Percentiles rank a stretch among this genome's conserved stretches.
Conservation (phyloP, 2,113 vertebrate genomes). For the Syngnathus scovelli region DNA sequence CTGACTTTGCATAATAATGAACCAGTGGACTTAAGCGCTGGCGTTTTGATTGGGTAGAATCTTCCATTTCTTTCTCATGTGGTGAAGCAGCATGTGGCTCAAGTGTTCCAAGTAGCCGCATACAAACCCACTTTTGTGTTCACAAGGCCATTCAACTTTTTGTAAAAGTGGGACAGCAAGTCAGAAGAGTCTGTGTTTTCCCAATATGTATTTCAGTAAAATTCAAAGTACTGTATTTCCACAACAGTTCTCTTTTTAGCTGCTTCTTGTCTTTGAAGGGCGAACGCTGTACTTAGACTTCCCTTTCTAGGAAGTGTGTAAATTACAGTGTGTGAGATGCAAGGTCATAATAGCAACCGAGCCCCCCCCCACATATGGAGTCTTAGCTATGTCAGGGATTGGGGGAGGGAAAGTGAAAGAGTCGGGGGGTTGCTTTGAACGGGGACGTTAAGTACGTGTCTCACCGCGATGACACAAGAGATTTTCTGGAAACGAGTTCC, state of each 20-base stretch:
- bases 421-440: background rate
- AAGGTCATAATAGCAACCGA: slow-evolving; percentile 14
- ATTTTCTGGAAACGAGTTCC: slow-evolving; percentile 59
- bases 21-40: background rate
- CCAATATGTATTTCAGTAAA: background rate
- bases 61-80: background rate
- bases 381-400: slow-evolving; percentile 2
- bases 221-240: background rate
- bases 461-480: slow-evolving; percentile 53
- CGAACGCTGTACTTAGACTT: background rate
- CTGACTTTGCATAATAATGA: background rate
- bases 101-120: background rate
- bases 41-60: background rate
- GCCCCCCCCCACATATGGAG: slow-evolving; percentile 23
- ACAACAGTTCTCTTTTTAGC: background rate
- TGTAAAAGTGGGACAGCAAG: background rate
- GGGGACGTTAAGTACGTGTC: slow-evolving; percentile 30
- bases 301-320: background rate
- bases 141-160: background rate
- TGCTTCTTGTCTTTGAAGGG: background rate
- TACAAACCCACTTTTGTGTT: background rate
- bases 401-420: background rate
- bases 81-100: no score
- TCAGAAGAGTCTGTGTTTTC: background rate
- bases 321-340: background rate